Evolutionary conservation across 35 echinoderm and acorn worm species (phyloP).

Genomic region (Patiria miniata): DNA sequence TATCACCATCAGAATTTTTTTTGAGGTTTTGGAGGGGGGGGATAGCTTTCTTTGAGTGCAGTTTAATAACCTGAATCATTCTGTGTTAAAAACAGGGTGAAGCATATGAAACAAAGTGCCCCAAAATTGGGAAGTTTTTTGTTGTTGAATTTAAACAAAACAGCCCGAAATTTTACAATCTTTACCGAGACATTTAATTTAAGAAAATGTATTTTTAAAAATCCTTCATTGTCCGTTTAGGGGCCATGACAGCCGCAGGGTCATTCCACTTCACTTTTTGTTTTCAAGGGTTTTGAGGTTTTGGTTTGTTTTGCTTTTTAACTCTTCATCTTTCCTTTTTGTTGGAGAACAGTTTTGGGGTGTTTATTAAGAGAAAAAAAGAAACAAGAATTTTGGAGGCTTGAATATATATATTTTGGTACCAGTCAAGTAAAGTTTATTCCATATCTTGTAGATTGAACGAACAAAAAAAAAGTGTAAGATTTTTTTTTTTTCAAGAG

Average conservation of each 20-base stretch:
- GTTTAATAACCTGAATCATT: too few species aligned
- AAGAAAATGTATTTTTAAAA: not conserved
- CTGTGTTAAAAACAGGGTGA: too few species aligned
- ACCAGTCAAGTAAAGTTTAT: constrained; percentile 33
- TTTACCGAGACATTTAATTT: not conserved
- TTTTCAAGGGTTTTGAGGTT: too few species aligned
- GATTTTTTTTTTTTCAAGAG: constrained; percentile 14
- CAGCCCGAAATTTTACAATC: not conserved
- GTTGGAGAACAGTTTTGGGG: not conserved
- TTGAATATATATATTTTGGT: constrained; percentile 61
- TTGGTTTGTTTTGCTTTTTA: constrained; percentile 12
- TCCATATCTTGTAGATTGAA: constrained; percentile 28
- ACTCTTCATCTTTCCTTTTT: not conserved
- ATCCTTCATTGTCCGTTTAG: not conserved
- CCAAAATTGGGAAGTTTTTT: not conserved
- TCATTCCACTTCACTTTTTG: not conserved
- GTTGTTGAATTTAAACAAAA: not conserved
- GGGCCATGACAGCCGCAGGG: not conserved
- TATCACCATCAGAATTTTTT: too few species aligned
- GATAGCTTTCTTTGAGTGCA: too few species aligned
- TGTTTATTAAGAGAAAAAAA: not conserved
- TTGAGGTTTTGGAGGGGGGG: too few species aligned
- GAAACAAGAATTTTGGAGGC: constrained; percentile 37
- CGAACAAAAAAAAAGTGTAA: not conserved
- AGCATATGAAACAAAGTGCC: too few species aligned